phyloP scores from a whole-genome alignment of 2,113 vertebrate species.

The Mungos mungo region DNA sequence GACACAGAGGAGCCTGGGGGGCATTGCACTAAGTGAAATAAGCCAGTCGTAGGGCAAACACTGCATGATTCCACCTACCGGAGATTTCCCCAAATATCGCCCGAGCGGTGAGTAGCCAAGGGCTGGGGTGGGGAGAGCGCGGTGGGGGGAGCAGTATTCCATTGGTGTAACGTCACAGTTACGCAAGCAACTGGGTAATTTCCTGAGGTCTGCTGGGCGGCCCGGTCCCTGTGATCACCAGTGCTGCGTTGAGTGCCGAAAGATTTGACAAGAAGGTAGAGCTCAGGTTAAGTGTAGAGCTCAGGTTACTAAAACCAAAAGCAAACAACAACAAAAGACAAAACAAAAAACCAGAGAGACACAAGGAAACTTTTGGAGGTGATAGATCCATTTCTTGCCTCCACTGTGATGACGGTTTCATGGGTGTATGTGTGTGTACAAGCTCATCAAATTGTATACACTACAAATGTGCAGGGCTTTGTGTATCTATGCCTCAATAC shows the following conservation, averaged over 20 bases:
- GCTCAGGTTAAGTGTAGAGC: neutral
- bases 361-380: neutral
- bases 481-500: neutral
- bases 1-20: neutral
- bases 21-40: neutral
- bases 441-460: no score
- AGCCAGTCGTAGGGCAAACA: neutral
- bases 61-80: neutral
- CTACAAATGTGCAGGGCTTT: no score
- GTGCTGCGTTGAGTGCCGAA: rapidly evolving
- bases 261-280: neutral
- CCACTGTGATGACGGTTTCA: neutral
- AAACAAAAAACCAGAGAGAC: neutral
- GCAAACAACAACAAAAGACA: neutral
- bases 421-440: no score
- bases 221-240: no score
- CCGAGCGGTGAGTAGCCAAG: neutral
- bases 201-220: neutral
- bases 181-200: neutral
- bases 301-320: neutral
- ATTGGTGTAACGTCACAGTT: neutral
- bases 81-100: neutral
- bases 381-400: neutral
- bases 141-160: neutral
- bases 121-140: rapidly evolving